phyloP scores from a whole-genome alignment of 1,140 invertebrate genomes.

The Drosophila orena region DNA sequence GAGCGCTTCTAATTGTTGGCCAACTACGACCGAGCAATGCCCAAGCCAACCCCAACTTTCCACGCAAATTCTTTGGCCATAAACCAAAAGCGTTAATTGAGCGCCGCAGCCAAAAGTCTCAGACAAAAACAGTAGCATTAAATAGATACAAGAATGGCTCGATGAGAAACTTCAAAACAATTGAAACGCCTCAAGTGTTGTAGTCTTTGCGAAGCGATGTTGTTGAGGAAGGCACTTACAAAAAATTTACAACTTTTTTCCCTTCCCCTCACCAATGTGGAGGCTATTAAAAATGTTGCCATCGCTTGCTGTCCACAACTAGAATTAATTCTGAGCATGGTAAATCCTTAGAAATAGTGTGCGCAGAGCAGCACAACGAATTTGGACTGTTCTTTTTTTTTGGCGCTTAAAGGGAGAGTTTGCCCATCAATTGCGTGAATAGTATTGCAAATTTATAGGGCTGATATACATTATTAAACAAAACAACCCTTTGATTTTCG shows the following conservation, averaged over 20 bases:
- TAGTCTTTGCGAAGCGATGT: too few relatives aligned
- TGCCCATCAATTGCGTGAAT: too few relatives aligned
- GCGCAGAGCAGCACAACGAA: background rate
- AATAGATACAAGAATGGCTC: constrained; percentile 10
- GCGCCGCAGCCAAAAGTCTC: constrained; percentile 36
- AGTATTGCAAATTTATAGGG: too few relatives aligned
- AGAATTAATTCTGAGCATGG: constrained; percentile 11
- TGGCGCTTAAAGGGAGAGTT: too few relatives aligned
- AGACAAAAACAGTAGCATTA: constrained; percentile 44
- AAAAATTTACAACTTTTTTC: constrained; percentile 73
- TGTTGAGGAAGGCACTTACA: constrained; percentile 13
- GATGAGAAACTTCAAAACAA: constrained; percentile 39
- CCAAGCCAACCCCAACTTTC: background rate
- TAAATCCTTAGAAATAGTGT: constrained; percentile 1
- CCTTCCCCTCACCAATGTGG: background rate
- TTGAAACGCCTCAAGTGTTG: constrained; percentile 37
- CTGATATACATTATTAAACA: background rate
- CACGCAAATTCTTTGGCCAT: constrained; percentile 32
- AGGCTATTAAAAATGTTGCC: constrained; percentile 65
- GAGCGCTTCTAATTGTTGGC: constrained; percentile 45
- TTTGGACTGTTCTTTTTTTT: background rate
- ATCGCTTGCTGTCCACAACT: constrained; percentile 24
- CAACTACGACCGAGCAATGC: background rate
- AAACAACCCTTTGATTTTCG: background rate
- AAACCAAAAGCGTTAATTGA: constrained; percentile 62